Conservation (phyloP, 2,797 vertebrate genomes). For the Muscicapa striata region DNA sequence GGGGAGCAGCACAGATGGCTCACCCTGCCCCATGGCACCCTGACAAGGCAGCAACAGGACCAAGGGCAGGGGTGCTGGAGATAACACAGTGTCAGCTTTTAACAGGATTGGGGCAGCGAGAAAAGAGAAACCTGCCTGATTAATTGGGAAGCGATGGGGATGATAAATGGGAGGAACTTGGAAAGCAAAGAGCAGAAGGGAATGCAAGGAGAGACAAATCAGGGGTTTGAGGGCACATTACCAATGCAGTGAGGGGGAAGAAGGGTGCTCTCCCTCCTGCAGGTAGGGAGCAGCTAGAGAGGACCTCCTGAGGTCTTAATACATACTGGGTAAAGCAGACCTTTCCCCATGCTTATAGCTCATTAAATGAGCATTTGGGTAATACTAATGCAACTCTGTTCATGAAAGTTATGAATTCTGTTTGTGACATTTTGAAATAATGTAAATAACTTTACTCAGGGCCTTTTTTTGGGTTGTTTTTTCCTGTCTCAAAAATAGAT, state of each 20-base stretch:
- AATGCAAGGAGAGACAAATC: neutral
- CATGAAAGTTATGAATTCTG: neutral
- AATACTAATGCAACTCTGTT: neutral
- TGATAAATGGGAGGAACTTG: neutral
- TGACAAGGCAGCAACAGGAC: neutral
- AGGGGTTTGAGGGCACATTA: neutral
- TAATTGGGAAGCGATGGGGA: rapidly evolving
- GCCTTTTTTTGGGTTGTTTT: neutral
- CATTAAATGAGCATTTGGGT: neutral
- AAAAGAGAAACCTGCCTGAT: neutral
- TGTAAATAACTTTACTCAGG: neutral
- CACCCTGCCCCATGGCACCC: neutral
- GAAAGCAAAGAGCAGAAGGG: neutral
- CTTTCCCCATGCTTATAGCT: neutral
- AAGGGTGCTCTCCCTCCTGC: neutral
- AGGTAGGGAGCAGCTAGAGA: neutral
- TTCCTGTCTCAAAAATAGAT: neutral
- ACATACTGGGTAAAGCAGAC: neutral
- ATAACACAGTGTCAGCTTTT: neutral
- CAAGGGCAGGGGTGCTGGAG: neutral
- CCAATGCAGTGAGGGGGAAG: neutral
- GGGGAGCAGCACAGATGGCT: neutral
- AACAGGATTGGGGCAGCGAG: neutral
- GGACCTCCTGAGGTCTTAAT: rapidly evolving
- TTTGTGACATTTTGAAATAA: neutral